Base-by-base conservation (phyloP, 2,888 invertebrate genomes). In the Augochlorella aurata region DNA sequence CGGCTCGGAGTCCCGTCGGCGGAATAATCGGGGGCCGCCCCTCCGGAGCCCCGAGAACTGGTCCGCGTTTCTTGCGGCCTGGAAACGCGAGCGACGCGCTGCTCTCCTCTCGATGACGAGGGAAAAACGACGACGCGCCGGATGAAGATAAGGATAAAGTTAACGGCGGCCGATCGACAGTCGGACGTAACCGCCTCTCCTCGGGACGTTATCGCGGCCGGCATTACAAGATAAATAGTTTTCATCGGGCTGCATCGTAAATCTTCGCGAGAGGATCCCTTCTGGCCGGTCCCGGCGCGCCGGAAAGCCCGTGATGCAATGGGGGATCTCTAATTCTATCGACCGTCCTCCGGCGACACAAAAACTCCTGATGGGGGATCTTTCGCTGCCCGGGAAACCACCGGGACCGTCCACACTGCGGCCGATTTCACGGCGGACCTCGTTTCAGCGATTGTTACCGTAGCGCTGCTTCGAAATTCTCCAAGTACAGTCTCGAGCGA, bases 171-270 rank as follows among this genome's bases (percentile, higher is more conserved):
- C 18, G 79, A 82, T 78, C 89, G 81, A 73, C 85, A 81, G 85
- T 81, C 67, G 70, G 74, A 79, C 85, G 82, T 87, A 86, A 84
- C 67, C 74, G 76, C 65, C 73, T 68, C 29, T 52, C 79, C 63
- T 71, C 74, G 69, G 61, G 83, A 81, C 84, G 86, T 86, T 89
- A 89, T 89, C 88, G 84, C 29, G 79, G 79, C 66, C 68, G 50
- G 69, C 73, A 79, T 88, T 81, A 70, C 81, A 90, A 91, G 91
- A 92, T 89, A 87, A 88, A 92, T 92, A 90, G 92, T 90, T 92
- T 90, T 91, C 92, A 90, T 90, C 90, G 83, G 73, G 29, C 75
- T 73, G 84, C 87, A 85, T 90, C 90, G 91, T 92, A 91, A 92
- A 92, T 92, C 90, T 89, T 85, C 75, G 74, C 67, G 79, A 70